These are phyloP conservation scores for Leistus spinibarbis DNA, from an alignment of 2,888 invertebrate species.

Conservation along the genomic window DNA sequence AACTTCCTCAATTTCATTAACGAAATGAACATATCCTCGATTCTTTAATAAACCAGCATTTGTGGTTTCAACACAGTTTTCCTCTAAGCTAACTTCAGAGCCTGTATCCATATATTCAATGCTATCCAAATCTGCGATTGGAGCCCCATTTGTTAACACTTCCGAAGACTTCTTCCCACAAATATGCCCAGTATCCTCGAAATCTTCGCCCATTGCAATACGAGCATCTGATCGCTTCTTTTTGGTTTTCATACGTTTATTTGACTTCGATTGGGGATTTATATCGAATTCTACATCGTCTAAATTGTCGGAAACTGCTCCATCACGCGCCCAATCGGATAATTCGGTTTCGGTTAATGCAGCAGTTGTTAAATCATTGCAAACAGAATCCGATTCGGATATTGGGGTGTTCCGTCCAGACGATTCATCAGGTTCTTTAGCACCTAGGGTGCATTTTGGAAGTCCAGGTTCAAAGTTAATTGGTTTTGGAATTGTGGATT, in stretches of 20 bases:
- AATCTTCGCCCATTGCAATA: slow-evolving; percentile 55
- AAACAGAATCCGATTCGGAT: slow-evolving; percentile 65
- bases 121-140: slow-evolving; percentile 69
- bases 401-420: slow-evolving; percentile 61
- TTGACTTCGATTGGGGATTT: slow-evolving; percentile 58
- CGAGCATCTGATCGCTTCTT: slow-evolving; percentile 41
- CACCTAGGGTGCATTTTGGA: slow-evolving; percentile 49
- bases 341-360: slow-evolving; percentile 84
- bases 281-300: slow-evolving; percentile 68
- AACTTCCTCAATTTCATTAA: slow-evolving; percentile 57
- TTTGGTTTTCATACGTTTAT: slow-evolving; percentile 43
- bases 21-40: slow-evolving; percentile 71
- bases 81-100: slow-evolving; percentile 73
- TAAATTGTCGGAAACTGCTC: slow-evolving; percentile 77
- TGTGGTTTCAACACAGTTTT: slow-evolving; percentile 65
- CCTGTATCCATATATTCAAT: slow-evolving; percentile 89
- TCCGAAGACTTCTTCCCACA: slow-evolving; percentile 49
- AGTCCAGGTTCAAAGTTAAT: slow-evolving; percentile 48
- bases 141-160: slow-evolving; percentile 45
- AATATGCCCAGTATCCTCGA: slow-evolving; percentile 53
- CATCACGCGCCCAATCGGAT: slow-evolving; percentile 89
- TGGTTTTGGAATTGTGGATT: slow-evolving; percentile 49
- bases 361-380: slow-evolving; percentile 72
- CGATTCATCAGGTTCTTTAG: slow-evolving; percentile 44
- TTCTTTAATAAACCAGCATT: slow-evolving; percentile 63